Percentiles rank a stretch among this genome's conserved stretches.
phyloP scores from a whole-genome alignment of 2,888 invertebrate genomes.

The Taphrorychus bicolor region DNA sequence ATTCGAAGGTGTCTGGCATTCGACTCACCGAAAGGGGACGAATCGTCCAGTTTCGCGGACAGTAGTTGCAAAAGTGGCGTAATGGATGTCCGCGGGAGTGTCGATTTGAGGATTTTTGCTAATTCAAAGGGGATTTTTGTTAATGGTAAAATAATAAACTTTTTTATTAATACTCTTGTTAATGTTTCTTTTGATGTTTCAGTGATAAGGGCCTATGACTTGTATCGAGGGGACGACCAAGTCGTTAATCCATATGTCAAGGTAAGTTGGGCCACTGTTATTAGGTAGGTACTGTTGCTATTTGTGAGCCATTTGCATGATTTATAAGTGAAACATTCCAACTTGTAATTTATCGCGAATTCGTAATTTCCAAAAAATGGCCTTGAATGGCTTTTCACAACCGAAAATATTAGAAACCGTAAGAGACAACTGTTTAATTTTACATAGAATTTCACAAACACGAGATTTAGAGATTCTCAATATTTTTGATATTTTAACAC shows the following conservation, averaged over 20 bases:
- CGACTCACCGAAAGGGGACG: conserved; percentile 52
- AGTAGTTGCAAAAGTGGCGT: conserved; percentile 44
- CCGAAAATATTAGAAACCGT: too few relatives aligned
- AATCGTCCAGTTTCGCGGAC: conserved; percentile 47
- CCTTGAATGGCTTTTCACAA: too few relatives aligned
- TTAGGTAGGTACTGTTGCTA: neutral
- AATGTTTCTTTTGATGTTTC: too few relatives aligned
- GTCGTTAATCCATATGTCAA: conserved; percentile 84
- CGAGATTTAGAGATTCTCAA: too few relatives aligned
- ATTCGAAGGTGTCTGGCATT: conserved; percentile 59
- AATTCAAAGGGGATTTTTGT: conserved; percentile 55
- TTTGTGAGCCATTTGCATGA: too few relatives aligned
- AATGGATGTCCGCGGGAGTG: conserved; percentile 53
- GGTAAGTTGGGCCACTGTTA: conserved; percentile 62
- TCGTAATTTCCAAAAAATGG: too few relatives aligned
- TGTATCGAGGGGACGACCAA: conserved; percentile 72
- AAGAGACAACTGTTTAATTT: too few relatives aligned
- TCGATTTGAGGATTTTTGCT: conserved; percentile 58
- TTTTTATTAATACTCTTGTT: neutral
- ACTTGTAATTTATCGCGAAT: too few relatives aligned
- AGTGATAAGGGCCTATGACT: conserved; percentile 81
- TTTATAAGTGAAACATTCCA: neutral
- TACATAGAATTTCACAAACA: too few relatives aligned
- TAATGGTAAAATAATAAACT: too few relatives aligned
- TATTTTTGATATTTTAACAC: too few relatives aligned